phyloP scores from a whole-genome alignment of 2,888 invertebrate genomes.

The Lymantria monacha region DNA sequence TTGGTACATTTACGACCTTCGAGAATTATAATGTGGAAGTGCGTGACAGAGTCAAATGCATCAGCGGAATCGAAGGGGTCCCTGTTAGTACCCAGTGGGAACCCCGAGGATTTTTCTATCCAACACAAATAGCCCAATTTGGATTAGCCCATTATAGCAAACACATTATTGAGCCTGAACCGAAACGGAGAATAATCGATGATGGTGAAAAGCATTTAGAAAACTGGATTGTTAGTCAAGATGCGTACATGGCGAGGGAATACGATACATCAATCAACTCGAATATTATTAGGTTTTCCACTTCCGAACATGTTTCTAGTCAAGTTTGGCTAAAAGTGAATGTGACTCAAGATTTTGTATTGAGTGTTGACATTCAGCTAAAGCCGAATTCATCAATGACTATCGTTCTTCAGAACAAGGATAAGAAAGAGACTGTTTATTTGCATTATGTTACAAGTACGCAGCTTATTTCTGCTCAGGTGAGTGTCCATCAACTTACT shows the following conservation, averaged over 20 bases:
- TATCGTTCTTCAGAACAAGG: conserved; percentile 88
- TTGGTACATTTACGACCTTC: conserved; percentile 97
- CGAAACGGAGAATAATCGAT: conserved; percentile 86
- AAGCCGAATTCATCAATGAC: conserved; percentile 91
- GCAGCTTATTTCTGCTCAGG: conserved; percentile 87
- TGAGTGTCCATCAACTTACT: conserved; percentile 51
- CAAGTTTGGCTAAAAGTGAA: conserved; percentile 85
- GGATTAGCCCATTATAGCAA: conserved; percentile 98
- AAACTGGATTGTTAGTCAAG: conserved; percentile 89
- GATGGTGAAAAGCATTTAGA: conserved; percentile 87
- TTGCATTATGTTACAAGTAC: conserved; percentile 92
- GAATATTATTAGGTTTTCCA: conserved; percentile 87
- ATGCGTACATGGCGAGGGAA: conserved; percentile 84
- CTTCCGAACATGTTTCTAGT: conserved; percentile 85
- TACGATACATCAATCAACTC: conserved; percentile 82
- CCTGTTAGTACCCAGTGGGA: conserved; percentile 99
- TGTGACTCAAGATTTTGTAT: conserved; percentile 85
- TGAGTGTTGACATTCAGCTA: conserved; percentile 87
- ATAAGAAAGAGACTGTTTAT: conserved; percentile 89
- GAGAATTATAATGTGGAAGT: conserved; percentile 99
- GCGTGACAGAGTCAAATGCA: conserved; percentile 96
- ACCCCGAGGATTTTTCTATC: conserved; percentile 96
- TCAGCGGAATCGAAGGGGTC: conserved; percentile 96
- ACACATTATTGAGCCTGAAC: conserved; percentile 92
- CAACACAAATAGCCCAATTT: conserved; percentile 99